These are phyloP conservation scores for Taurulus bubalis DNA, from an alignment of 2,113 vertebrate species.

Conservation along the genomic window DNA sequence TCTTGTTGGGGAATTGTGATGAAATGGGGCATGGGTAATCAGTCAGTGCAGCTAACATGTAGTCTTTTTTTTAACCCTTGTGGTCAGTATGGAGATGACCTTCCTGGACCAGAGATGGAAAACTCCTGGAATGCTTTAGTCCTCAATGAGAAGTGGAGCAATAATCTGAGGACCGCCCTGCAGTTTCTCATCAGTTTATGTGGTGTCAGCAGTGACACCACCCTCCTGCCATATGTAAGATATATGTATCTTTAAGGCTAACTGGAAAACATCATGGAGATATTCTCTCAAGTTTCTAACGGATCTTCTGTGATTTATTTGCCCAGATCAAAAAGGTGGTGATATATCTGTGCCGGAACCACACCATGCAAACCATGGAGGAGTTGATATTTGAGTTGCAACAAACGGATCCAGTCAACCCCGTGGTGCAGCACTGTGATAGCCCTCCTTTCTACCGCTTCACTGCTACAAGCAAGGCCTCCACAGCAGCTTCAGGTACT, in stretches of 20 bases:
- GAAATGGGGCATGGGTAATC: background rate
- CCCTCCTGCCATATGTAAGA: slow-evolving; percentile 92
- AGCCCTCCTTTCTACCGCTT: slow-evolving; percentile 97
- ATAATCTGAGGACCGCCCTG: slow-evolving; percentile 92
- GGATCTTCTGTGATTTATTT: background rate
- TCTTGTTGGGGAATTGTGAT: background rate
- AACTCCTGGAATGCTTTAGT: slow-evolving; percentile 97
- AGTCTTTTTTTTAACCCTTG: slow-evolving; percentile 2
- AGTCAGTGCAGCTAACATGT: background rate
- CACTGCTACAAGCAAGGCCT: slow-evolving; percentile 90
- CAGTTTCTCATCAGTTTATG: slow-evolving; percentile 97
- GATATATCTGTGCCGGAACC: slow-evolving; percentile 95
- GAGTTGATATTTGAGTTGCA: slow-evolving; percentile 96
- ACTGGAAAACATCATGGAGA: background rate
- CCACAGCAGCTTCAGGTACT: slow-evolving; percentile 90
- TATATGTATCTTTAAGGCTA: background rate
- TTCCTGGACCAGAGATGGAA: slow-evolving; percentile 95
- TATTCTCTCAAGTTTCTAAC: slow-evolving; percentile 4
- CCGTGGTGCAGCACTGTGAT: slow-evolving; percentile 95
- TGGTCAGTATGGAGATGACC: slow-evolving; percentile 93
- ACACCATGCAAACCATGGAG: slow-evolving; percentile 97
- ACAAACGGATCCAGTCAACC: slow-evolving; percentile 96
- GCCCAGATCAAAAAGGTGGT: slow-evolving; percentile 96
- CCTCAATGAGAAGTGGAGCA: slow-evolving; percentile 95
- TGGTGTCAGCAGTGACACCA: slow-evolving; percentile 96